These are phyloP conservation scores for Hesperia comma DNA, from an alignment of 2,888 invertebrate genomes.

Conservation along the genomic window DNA sequence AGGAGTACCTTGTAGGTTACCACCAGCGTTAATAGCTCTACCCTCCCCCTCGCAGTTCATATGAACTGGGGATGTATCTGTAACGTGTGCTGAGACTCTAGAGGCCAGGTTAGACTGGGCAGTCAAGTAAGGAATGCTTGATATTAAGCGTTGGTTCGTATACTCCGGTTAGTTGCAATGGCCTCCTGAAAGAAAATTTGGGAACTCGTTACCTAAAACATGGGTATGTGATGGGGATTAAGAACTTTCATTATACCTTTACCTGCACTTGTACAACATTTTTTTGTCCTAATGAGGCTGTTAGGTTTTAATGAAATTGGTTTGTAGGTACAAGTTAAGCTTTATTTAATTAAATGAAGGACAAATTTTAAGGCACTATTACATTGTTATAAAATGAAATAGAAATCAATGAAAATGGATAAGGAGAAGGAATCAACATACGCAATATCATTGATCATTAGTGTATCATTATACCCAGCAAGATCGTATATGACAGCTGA, in stretches of 20 bases:
- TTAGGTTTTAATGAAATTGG: too few relatives aligned
- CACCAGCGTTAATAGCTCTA: slow-evolving; percentile 57
- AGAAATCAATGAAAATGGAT: too few relatives aligned
- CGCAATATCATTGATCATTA: too few relatives aligned
- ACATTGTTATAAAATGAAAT: too few relatives aligned
- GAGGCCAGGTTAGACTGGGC: slow-evolving; percentile 55
- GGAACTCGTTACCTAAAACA: slow-evolving; percentile 48
- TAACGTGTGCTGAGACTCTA: slow-evolving; percentile 15
- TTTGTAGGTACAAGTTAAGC: too few relatives aligned
- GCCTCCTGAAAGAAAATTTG: slow-evolving; percentile 67
- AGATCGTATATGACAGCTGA: too few relatives aligned
- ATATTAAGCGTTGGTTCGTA: slow-evolving; percentile 75
- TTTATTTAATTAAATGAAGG: too few relatives aligned
- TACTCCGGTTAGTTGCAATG: slow-evolving; percentile 73
- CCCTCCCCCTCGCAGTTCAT: slow-evolving; percentile 45
- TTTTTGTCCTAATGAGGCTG: too few relatives aligned
- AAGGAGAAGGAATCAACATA: too few relatives aligned
- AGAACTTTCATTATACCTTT: slow-evolving; percentile 11
- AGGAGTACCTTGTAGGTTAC: slow-evolving; percentile 59
- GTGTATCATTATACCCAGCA: too few relatives aligned
- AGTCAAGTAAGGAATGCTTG: slow-evolving; percentile 68
- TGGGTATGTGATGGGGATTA: slow-evolving; percentile 13
- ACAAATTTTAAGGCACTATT: too few relatives aligned
- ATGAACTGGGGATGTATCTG: background rate
- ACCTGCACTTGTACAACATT: too few relatives aligned